phyloP scores from a whole-genome alignment of 2,888 invertebrate species.

The Zonitis immaculata region DNA sequence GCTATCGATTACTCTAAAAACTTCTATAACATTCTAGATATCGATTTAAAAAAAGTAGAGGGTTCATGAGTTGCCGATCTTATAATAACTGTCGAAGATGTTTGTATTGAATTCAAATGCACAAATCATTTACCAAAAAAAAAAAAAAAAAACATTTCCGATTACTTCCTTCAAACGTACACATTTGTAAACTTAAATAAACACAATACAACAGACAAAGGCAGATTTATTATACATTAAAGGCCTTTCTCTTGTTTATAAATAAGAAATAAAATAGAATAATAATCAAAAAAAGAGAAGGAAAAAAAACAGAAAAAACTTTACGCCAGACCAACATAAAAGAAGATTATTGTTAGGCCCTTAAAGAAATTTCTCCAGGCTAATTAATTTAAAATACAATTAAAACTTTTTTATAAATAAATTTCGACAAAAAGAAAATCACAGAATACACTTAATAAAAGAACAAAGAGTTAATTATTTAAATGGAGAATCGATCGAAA shows the following conservation, averaged over 20 bases:
- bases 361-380: slow-evolving; percentile 12
- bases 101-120: not conserved
- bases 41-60: too few species aligned
- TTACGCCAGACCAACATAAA: slow-evolving; percentile 1
- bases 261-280: too few species aligned
- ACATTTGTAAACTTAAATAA: slow-evolving; percentile 17
- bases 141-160: too few species aligned
- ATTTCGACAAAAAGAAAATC: not conserved
- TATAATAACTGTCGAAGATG: too few species aligned
- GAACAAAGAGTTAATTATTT: not conserved
- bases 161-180: not conserved
- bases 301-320: too few species aligned
- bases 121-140: too few species aligned
- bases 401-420: slow-evolving; percentile 5
- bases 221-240: slow-evolving; percentile 16
- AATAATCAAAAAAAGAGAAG: too few species aligned
- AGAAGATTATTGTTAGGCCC: slow-evolving; percentile 11
- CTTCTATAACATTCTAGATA: too few species aligned
- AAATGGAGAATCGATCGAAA: not conserved
- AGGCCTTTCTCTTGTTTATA: slow-evolving; percentile 18
- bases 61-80: too few species aligned
- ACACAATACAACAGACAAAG: slow-evolving; percentile 7
- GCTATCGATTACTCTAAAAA: too few species aligned
- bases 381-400: slow-evolving; percentile 13
- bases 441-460: not conserved